A percentile compares a stretch with the other conserved stretches of the same genome.
These are phyloP conservation scores for Muschampia plurimacula DNA, from an alignment of 2,888 invertebrate genomes.

Conservation along the genomic window DNA sequence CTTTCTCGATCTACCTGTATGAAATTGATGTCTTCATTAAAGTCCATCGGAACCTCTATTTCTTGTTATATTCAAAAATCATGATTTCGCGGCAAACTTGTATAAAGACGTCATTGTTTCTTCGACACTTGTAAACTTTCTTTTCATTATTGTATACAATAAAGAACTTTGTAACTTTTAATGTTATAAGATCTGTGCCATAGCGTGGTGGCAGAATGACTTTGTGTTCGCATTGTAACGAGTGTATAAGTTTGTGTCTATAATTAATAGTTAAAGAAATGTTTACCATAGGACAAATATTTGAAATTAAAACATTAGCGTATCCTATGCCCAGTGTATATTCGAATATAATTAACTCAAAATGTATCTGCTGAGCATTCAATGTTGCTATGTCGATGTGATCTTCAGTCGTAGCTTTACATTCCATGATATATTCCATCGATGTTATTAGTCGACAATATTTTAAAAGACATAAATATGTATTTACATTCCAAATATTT, in stretches of 20 bases:
- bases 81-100: constrained; percentile 27
- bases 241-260: constrained; percentile 73
- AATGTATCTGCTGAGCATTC: constrained; percentile 48
- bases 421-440: constrained; percentile 57
- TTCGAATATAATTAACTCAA: constrained; percentile 47
- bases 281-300: constrained; percentile 68
- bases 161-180: constrained; percentile 66
- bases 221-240: constrained; percentile 75
- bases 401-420: constrained; percentile 57
- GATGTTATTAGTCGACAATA: constrained; percentile 54
- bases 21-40: constrained; percentile 47
- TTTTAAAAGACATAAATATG: constrained; percentile 59
- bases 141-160: constrained; percentile 46
- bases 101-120: constrained; percentile 41
- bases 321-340: constrained; percentile 57
- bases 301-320: constrained; percentile 56
- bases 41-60: constrained; percentile 33
- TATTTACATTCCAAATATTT: constrained; percentile 72
- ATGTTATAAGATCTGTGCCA: constrained; percentile 82
- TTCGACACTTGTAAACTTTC: constrained; percentile 46
- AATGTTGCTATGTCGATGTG: constrained; percentile 57
- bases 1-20: constrained; percentile 57
- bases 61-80: constrained; percentile 8
- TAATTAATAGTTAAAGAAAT: constrained; percentile 70
- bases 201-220: constrained; percentile 77